Conservation (phyloP, 2,797 vertebrate genomes). For the Brotula barbata region DNA sequence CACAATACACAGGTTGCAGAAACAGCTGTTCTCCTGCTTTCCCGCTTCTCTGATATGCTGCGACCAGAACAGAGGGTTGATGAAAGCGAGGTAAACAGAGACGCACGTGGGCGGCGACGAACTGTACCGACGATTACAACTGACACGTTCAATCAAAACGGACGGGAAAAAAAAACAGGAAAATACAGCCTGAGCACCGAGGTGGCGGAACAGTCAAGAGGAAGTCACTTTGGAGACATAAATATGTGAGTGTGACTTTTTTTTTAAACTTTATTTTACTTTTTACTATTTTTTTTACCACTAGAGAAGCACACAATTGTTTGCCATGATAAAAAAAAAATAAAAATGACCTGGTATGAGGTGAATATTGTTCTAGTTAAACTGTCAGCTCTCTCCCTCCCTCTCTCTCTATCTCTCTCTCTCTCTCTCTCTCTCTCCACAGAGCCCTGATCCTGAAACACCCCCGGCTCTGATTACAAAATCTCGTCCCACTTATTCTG, state of each 20-base stretch:
- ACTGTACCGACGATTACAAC: neutral
- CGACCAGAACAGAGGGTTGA: neutral
- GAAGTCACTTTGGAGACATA: neutral
- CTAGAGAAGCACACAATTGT: neutral
- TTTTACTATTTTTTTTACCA: no score
- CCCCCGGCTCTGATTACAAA: no score
- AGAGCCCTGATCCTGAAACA: no score
- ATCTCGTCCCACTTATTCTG: no score
- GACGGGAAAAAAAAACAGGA: neutral
- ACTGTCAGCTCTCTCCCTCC: neutral
- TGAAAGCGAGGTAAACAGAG: neutral
- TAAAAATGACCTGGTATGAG: neutral
- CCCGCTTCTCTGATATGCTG: neutral
- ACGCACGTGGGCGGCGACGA: neutral
- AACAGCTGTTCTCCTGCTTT: neutral
- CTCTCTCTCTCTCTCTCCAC: no score
- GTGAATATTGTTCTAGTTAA: slow-evolving; percentile 1
- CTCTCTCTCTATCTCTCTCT: neutral
- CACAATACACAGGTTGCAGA: neutral
- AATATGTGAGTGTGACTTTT: neutral
- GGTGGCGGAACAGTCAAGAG: neutral
- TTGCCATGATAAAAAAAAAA: neutral
- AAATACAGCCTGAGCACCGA: neutral
- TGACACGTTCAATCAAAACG: neutral
- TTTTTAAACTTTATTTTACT: neutral